Base-by-base conservation (phyloP, 2,797 vertebrate genomes). In the Sciurus carolinensis region DNA sequence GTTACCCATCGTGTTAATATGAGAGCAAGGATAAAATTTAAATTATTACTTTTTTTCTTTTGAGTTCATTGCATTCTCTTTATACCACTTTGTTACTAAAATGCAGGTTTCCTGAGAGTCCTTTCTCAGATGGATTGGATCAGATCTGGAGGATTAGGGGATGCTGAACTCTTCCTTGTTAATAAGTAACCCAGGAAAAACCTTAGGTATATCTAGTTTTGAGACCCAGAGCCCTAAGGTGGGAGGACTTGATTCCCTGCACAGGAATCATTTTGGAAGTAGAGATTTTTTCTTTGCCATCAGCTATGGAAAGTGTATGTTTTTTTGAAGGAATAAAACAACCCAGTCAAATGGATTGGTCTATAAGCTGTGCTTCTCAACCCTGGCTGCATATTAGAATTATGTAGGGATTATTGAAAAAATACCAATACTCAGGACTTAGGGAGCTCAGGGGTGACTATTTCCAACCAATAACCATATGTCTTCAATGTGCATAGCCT, bases 181-280 rank as follows among this genome's bases (percentile, higher is more conserved):
- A 62, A 85, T 18, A 76, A 81, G 64, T 8, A 71, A 77, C 7
- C 3, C 15, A 4, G 10, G 20, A 0, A 22, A 39, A 59, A 30
- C n/a, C 39, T 62, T 72, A 59, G 11, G 52, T 10, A 24, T 57
- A 30, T 7, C 57, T 64, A 14, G 30, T 83, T 73, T 62, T 87
- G 71, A 84, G 67, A 85, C 8, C 42, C 42, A 72, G 17, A 95
- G 15, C 50, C n/a, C 36, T 83, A 50, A 33, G 26, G 44, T 87
- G 62, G 84, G 54, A 94, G 47, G 15, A 72, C 79, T 89, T 77
- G 11, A 71, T 7, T 86, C 30, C 28, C 69, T 57, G 54, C 36
- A 83, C 30, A 47, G 62, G 26, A 91, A 73, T 10, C 8, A 6
- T 92, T 85, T 92, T 73, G 22, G 50, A 83, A 97, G 42, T 77